Percentiles rank a stretch among this genome's conserved stretches.
These are phyloP conservation scores for Axinella damicornis DNA, from an alignment of 37 sponge, comb jelly and placozoan species.

Conservation along the genomic window DNA sequence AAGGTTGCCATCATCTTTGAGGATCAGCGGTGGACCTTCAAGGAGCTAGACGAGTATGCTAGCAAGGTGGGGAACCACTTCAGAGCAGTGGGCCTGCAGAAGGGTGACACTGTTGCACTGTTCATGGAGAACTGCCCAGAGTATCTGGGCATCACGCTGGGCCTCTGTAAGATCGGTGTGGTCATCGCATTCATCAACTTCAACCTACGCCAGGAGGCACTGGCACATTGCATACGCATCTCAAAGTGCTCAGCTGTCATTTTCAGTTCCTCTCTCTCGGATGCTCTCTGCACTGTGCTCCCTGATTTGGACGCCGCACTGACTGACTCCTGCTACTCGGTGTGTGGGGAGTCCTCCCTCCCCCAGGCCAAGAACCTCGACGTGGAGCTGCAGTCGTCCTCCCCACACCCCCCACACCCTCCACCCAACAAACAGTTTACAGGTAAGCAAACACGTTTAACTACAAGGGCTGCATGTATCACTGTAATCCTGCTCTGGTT, in stretches of 20 bases:
- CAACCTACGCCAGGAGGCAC: slow-evolving; percentile 78
- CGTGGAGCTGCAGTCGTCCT: slow-evolving; percentile 1
- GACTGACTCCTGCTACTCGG: neutral
- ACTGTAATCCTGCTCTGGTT: too few species aligned
- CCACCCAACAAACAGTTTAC: slow-evolving; percentile 14
- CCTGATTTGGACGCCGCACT: slow-evolving; percentile 43
- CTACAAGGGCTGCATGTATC: too few species aligned
- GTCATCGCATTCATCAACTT: slow-evolving; percentile 87
- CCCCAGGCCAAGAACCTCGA: slow-evolving; percentile 31
- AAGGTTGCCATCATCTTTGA: slow-evolving; percentile 78
- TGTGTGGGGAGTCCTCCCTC: slow-evolving; percentile 35
- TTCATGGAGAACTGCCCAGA: slow-evolving; percentile 89
- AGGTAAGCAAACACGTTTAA: slow-evolving; percentile 20
- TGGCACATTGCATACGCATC: slow-evolving; percentile 81
- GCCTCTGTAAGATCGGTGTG: slow-evolving; percentile 87
- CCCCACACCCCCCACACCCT: slow-evolving; percentile 24
- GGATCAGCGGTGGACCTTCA: slow-evolving; percentile 71
- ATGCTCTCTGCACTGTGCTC: slow-evolving; percentile 28
- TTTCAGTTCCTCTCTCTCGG: slow-evolving; percentile 33
- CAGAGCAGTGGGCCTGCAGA: slow-evolving; percentile 31
- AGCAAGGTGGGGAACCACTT: slow-evolving; percentile 72
- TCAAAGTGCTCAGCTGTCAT: slow-evolving; percentile 68
- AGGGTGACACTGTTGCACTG: slow-evolving; percentile 81
- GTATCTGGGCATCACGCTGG: slow-evolving; percentile 70
- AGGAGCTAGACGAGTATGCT: slow-evolving; percentile 51